phyloP scores from a whole-genome alignment of 2,113 vertebrate genomes.

The Pelvicachromis taeniatus region DNA sequence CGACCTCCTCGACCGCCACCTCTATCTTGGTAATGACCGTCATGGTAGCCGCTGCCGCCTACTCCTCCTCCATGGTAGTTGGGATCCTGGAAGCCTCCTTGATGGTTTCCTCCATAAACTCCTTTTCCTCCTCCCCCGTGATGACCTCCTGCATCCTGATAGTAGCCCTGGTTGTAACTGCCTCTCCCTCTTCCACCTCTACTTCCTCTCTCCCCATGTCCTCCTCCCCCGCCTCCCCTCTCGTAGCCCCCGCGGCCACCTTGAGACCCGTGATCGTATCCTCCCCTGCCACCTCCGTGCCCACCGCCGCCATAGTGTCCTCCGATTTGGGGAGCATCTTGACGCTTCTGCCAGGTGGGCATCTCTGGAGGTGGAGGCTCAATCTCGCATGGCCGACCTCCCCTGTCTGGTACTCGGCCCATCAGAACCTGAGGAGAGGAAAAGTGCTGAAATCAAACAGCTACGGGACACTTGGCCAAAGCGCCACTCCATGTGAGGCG shows the following conservation, averaged over 20 bases:
- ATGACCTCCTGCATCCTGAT: slow-evolving; percentile 64
- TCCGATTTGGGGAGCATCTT: slow-evolving; percentile 82
- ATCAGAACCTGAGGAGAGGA: slow-evolving; percentile 82
- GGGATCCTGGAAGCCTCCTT: slow-evolving; percentile 62
- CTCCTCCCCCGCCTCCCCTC: slow-evolving; percentile 74
- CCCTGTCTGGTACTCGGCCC: slow-evolving; percentile 95
- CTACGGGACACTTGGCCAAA: neutral
- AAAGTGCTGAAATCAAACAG: neutral
- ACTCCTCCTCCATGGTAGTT: slow-evolving; percentile 71
- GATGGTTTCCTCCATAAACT: slow-evolving; percentile 51
- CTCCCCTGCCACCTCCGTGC: slow-evolving; percentile 69
- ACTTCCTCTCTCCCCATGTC: slow-evolving; percentile 83
- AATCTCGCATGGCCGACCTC: slow-evolving; percentile 95
- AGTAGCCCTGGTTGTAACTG: slow-evolving; percentile 61
- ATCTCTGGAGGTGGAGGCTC: slow-evolving; percentile 96
- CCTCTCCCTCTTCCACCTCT: slow-evolving; percentile 70
- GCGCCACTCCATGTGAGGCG: accelerated
- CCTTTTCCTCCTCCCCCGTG: slow-evolving; percentile 62
- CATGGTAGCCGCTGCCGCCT: slow-evolving; percentile 73
- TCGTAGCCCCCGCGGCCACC: slow-evolving; percentile 84
- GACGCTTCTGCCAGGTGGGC: slow-evolving; percentile 97
- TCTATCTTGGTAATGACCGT: slow-evolving; percentile 80
- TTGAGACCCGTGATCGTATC: slow-evolving; percentile 78
- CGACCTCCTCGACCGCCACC: slow-evolving; percentile 59
- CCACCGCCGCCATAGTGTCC: slow-evolving; percentile 79